These are phyloP conservation scores for Blomia tropicalis DNA, from an alignment of 2,888 invertebrate species.

Conservation along the genomic window DNA sequence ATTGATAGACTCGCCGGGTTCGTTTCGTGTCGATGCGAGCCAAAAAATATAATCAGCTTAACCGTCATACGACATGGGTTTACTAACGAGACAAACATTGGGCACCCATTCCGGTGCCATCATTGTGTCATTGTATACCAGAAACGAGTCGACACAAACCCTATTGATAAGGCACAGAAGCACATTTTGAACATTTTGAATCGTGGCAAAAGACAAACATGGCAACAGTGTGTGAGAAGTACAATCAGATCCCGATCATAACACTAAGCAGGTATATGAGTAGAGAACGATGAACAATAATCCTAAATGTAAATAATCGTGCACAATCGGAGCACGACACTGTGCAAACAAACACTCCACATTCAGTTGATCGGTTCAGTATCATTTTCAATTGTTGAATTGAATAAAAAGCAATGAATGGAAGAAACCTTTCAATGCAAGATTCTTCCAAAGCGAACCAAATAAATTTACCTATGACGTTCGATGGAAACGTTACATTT, in stretches of 20 bases:
- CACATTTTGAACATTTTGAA: neutral
- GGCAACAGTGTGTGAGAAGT: neutral
- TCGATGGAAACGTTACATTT: too few species aligned
- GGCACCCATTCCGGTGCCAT: neutral
- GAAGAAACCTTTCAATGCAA: too few species aligned
- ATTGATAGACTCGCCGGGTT: neutral
- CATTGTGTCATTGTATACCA: neutral
- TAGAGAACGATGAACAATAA: slow-evolving; percentile 2
- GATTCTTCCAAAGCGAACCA: too few species aligned
- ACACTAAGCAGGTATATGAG: neutral
- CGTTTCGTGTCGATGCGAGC: neutral
- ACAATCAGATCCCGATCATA: slow-evolving; percentile 1
- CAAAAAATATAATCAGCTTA: neutral
- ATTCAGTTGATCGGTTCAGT: too few species aligned
- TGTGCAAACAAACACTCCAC: neutral
- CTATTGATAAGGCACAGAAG: neutral
- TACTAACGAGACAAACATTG: too few species aligned
- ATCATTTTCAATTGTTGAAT: too few species aligned
- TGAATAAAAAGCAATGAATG: too few species aligned
- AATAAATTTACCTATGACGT: too few species aligned
- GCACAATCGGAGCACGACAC: neutral
- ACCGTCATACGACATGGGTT: neutral
- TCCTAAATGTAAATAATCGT: slow-evolving; percentile 5
- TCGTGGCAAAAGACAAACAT: neutral
- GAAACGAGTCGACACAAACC: neutral